Evolutionary conservation across 1,140 invertebrate genomes (phyloP).

Genomic region (Magallana gigas): DNA sequence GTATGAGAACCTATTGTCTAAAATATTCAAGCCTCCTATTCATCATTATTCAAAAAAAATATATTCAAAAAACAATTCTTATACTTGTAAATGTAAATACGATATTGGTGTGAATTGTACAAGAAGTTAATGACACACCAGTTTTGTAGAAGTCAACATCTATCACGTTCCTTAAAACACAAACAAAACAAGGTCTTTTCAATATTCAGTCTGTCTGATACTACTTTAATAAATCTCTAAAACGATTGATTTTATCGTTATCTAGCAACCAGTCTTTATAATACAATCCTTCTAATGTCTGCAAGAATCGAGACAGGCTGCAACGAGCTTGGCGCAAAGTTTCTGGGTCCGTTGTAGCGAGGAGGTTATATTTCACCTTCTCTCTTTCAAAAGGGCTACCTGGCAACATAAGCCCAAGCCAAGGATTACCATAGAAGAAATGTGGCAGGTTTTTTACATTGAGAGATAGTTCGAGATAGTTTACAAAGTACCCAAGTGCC

Average conservation of each 20-base stretch:
- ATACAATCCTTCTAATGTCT: background rate
- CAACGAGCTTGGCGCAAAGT: constrained; percentile 5
- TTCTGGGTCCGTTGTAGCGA: background rate
- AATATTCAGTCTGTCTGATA: no score
- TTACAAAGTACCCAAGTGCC: constrained; percentile 11
- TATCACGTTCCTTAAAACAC: no score
- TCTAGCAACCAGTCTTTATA: background rate
- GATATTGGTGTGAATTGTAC: no score
- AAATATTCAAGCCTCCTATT: no score
- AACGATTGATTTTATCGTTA: background rate
- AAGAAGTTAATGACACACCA: no score
- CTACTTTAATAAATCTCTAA: background rate
- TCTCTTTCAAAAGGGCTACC: background rate
- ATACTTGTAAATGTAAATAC: no score
- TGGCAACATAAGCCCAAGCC: background rate
- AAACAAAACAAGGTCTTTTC: no score
- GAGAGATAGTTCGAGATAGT: background rate
- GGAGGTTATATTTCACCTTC: background rate
- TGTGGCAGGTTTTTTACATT: background rate
- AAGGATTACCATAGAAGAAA: constrained; percentile 21
- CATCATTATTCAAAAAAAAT: no score
- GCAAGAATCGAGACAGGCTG: background rate
- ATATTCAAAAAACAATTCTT: no score
- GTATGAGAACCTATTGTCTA: no score
- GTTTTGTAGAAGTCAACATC: no score